Evolutionary conservation across 2,797 vertebrate species (phyloP).

Genomic region (Cottoperca gobio): DNA sequence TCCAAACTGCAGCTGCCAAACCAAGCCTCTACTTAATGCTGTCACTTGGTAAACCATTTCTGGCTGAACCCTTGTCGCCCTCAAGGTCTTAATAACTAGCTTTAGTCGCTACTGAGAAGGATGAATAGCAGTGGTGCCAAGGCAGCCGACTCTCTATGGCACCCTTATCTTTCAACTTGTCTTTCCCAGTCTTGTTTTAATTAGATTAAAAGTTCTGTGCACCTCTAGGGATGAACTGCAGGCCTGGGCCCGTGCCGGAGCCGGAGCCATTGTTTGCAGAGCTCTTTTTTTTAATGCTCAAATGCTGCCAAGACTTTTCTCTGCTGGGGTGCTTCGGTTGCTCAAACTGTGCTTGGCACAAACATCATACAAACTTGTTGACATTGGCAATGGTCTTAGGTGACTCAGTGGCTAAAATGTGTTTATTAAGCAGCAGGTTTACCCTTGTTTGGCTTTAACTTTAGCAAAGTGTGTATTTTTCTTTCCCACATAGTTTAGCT

Average conservation of each 20-base stretch:
- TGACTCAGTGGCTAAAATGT: constrained; percentile 43
- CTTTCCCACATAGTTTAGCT: background rate
- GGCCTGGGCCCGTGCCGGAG: constrained; percentile 31
- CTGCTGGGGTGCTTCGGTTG: constrained; percentile 46
- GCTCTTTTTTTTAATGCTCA: constrained; percentile 33
- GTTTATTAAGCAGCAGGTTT: constrained; percentile 44
- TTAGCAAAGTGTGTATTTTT: background rate
- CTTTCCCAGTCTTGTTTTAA: constrained; percentile 75
- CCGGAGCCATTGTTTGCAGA: constrained; percentile 48
- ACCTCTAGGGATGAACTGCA: constrained; percentile 44
- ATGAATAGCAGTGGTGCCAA: constrained; percentile 49
- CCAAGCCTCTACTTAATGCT: constrained; percentile 54
- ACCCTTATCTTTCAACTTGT: constrained; percentile 77
- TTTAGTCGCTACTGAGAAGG: constrained; percentile 54
- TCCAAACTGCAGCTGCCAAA: constrained; percentile 66
- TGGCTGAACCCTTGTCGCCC: constrained; percentile 46
- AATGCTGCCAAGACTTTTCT: constrained; percentile 54
- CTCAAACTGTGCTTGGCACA: constrained; percentile 60
- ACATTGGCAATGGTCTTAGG: constrained; percentile 36
- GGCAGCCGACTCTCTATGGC: constrained; percentile 57
- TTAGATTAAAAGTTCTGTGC: constrained; percentile 79
- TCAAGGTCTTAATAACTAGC: constrained; percentile 69
- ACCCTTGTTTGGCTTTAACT: constrained; percentile 42
- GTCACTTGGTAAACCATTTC: constrained; percentile 66
- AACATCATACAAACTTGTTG: constrained; percentile 44